phyloP scores from a whole-genome alignment of 2,888 invertebrate genomes.

The Linhomoeus sp. region DNA sequence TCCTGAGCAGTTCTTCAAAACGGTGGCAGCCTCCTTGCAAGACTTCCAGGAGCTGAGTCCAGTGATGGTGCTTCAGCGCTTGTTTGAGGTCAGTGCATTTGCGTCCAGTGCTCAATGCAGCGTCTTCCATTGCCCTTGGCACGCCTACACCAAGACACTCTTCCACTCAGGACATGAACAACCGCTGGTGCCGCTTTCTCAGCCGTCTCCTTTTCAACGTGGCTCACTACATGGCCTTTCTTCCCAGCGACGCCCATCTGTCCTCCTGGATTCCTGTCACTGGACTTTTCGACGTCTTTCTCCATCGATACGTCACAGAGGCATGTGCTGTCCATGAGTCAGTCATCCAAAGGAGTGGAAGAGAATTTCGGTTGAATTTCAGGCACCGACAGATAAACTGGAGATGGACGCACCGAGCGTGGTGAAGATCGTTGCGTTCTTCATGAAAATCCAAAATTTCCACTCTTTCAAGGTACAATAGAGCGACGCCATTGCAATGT shows the following conservation, averaged over 20 bases:
- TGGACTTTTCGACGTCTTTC: slow-evolving; percentile 62
- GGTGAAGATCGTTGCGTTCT: slow-evolving; percentile 33
- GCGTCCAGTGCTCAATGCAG: too few relatives aligned
- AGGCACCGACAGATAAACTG: neutral
- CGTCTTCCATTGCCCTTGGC: too few relatives aligned
- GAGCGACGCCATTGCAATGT: too few relatives aligned
- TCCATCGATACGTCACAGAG: slow-evolving; percentile 38
- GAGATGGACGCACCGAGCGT: slow-evolving; percentile 23
- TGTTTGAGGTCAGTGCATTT: slow-evolving; percentile 47
- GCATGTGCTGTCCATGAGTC: too few relatives aligned
- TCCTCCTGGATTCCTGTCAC: slow-evolving; percentile 59
- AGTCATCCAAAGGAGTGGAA: too few relatives aligned
- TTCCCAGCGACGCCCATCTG: slow-evolving; percentile 54
- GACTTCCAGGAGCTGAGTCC: slow-evolving; percentile 92
- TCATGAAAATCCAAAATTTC: slow-evolving; percentile 61
- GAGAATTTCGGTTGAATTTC: too few relatives aligned
- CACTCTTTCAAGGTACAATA: slow-evolving; percentile 48
- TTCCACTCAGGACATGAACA: slow-evolving; percentile 52
- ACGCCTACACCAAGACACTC: too few relatives aligned
- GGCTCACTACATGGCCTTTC: slow-evolving; percentile 72
- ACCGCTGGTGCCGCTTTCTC: slow-evolving; percentile 53
- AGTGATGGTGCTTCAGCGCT: slow-evolving; percentile 69
- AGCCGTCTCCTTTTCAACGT: slow-evolving; percentile 68
- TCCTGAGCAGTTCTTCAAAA: slow-evolving; percentile 52
- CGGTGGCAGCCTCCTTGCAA: slow-evolving; percentile 70